Evolutionary conservation across 2,888 invertebrate species (phyloP), one percentile per base, ranked within the genome.

Genomic region (Amphimallon solstitiale): DNA sequence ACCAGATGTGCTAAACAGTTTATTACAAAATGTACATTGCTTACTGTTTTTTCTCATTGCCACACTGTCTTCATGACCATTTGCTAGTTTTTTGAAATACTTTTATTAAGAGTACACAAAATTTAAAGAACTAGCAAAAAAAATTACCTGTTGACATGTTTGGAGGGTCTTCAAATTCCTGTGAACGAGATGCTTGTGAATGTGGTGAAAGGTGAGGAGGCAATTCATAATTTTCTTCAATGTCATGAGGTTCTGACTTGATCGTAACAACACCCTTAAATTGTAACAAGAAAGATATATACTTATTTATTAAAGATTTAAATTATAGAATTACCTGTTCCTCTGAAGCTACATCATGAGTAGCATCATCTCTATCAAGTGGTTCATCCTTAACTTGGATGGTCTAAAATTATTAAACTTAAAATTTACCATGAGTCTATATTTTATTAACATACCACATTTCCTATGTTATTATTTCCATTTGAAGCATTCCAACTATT

Each of bases 341-440:
- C 19, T 64, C 67, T 17, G 51, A 14, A 12, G 19, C n/a, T 15
- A 54, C 66, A 9, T 56, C 63, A 17, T 37, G 19, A 7, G 40
- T 34, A 49, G 34, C 45, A 37, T 66, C 62, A 7, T 69, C 68
- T 12, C 46, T 52, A 21, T 71, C 73, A 5, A 69, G 64, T 5
- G 70, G 71, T 67, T 74, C 81, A 62, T 78, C 76, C 70, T 81
- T 81, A 23, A 81, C 78, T 65, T 77, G 77, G 14, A 80, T 65
- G 23, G 61, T 74, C 80, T 80, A 48, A 65, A 69, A 68, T 61
- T 59, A 34, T 61, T 51, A 52, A 23, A 14, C 19, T 14, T 38
- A 3, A 59, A 52, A 17, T 21, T 12, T 56, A 37, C 4, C n/a
- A 45, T 12, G 17, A 62, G 34, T 34, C 15, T 29, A 15, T 29